Evolutionary conservation across 2,113 vertebrate species (phyloP).

Genomic region (Gambusia affinis): DNA sequence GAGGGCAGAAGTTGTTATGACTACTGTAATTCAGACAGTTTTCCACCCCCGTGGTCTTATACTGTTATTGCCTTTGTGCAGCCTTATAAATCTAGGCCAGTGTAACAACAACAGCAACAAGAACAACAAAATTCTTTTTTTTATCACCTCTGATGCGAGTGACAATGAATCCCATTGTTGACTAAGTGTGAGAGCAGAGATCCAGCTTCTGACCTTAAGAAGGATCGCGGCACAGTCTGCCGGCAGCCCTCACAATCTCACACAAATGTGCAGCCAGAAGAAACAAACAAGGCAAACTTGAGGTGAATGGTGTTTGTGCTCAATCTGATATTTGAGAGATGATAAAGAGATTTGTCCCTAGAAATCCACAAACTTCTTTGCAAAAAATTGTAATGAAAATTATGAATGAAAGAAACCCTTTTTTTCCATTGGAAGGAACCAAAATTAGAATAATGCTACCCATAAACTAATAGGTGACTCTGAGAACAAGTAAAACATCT

Average conservation of each 20-base stretch:
- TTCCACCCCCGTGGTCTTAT: constrained; percentile 40
- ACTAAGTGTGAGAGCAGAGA: constrained; percentile 64
- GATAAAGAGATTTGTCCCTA: not conserved
- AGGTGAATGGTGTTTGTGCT: not conserved
- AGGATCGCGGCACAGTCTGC: constrained; percentile 31
- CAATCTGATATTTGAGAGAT: constrained; percentile 1
- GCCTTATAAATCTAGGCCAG: constrained; percentile 49
- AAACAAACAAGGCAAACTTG: constrained; percentile 18
- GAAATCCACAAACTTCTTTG: not conserved
- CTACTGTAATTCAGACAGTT: constrained; percentile 41
- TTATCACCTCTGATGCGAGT: constrained; percentile 50
- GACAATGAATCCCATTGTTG: constrained; percentile 65
- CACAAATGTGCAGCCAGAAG: constrained; percentile 24
- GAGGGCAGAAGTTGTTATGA: constrained; percentile 50
- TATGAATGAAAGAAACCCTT: not conserved
- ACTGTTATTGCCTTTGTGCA: constrained; percentile 59
- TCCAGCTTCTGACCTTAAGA: constrained; percentile 61
- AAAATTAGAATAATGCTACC: not conserved
- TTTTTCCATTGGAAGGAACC: not conserved
- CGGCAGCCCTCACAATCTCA: constrained; percentile 17
- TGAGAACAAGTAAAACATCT: constrained; percentile 11
- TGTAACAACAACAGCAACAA: constrained; percentile 41
- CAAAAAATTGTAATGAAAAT: constrained; percentile 1
- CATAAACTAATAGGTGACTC: constrained; percentile 26
- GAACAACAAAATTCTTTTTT: constrained; percentile 1